Conservation (phyloP, 1,140 invertebrate genomes). For the Euschistus heros region DNA sequence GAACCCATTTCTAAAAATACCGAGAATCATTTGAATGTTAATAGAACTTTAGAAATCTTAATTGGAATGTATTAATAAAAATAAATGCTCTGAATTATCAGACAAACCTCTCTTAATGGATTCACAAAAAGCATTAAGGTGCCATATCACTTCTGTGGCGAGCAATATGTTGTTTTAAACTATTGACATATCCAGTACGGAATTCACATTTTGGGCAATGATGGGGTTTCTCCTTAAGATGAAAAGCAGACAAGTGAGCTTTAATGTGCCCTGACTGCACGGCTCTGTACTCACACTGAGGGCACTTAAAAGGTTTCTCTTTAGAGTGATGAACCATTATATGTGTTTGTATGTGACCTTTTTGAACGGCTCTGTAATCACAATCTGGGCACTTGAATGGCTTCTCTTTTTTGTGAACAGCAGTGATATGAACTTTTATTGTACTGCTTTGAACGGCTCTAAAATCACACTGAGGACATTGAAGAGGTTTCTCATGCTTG, state of each 20-base stretch:
- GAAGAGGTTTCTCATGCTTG: neutral
- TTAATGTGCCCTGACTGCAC: neutral
- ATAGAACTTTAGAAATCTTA: too few species aligned
- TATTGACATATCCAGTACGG: neutral
- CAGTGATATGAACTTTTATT: neutral
- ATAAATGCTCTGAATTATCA: too few species aligned
- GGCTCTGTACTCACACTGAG: neutral
- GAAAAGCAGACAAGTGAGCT: neutral
- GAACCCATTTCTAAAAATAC: too few species aligned
- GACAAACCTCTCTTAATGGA: too few species aligned
- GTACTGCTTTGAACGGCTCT: neutral
- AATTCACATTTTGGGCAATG: neutral
- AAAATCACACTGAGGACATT: neutral
- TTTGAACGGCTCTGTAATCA: neutral
- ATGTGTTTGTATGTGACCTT: neutral
- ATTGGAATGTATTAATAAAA: too few species aligned
- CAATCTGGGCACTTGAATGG: neutral
- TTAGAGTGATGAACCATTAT: neutral
- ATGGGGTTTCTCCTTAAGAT: constrained; percentile 1
- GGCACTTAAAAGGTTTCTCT: neutral
- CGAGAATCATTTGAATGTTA: too few species aligned
- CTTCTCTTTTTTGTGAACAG: neutral
- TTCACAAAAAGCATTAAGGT: too few species aligned
- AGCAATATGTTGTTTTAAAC: neutral
- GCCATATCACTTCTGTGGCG: neutral